phyloP scores from a whole-genome alignment of 2,113 vertebrate species.

The Lophura nycthemera region DNA sequence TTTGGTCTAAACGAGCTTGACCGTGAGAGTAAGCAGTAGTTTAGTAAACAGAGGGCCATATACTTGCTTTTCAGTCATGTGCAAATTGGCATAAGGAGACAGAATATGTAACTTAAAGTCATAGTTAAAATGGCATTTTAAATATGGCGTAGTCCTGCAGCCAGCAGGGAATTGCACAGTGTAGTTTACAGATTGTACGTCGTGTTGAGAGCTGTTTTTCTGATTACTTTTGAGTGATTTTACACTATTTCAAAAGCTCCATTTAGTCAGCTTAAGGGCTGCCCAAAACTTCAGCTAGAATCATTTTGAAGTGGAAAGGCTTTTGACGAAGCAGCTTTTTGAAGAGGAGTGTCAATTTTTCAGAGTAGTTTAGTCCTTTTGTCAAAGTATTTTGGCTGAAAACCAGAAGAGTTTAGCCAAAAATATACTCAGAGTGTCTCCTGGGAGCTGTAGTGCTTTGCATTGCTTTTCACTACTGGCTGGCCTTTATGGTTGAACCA shows the following conservation, averaged over 20 bases:
- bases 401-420: constrained; percentile 56
- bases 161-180: neutral
- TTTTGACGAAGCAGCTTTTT: constrained; percentile 18
- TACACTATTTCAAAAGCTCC: neutral
- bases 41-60: neutral
- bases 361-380: constrained; percentile 22
- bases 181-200: neutral
- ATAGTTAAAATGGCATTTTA: neutral
- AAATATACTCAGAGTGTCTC: constrained; percentile 54
- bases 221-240: constrained; percentile 10
- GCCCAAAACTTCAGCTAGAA: constrained; percentile 20
- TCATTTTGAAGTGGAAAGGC: neutral
- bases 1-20: neutral
- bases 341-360: constrained; percentile 20
- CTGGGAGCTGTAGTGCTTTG: constrained; percentile 54
- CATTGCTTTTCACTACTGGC: constrained; percentile 18
- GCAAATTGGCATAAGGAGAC: neutral
- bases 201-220: neutral
- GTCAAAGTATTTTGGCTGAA: constrained; percentile 61
- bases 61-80: neutral
- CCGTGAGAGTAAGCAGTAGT: neutral
- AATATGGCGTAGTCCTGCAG: neutral
- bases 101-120: neutral
- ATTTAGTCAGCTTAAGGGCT: neutral
- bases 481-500: neutral